Base-by-base conservation (phyloP, 2,797 vertebrate genomes). In the Huso huso region DNA sequence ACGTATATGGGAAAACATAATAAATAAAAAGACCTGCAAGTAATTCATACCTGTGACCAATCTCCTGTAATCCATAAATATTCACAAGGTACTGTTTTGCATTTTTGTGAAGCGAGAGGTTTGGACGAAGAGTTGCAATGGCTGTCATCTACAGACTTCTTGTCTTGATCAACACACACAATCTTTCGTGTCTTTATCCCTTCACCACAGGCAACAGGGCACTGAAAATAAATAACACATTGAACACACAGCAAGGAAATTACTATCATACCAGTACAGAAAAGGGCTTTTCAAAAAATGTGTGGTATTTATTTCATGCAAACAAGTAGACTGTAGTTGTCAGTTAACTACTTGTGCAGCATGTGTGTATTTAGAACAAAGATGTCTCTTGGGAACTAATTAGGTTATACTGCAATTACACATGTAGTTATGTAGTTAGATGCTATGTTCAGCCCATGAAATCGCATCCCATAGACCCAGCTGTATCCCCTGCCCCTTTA, bases 41-140 rank as follows among this genome's bases (percentile, higher is more conserved):
- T 37, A 49, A 1, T 49, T 50, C 77, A 48, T 79, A 98, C 95
- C 94, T 94, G 89, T 9, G 92, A 92, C 70, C 91, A 87, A n/a
- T 94, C 86, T 76, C 86, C 88, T 65, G 93, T 90, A 50, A 92
- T 77, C 77, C 94, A 94, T 65, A 83, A 52, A 6, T 91, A 89
- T 70, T 76, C 89, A 77, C 92, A 94, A 49, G 89, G 77, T 64
- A 71, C 64, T 37, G 11, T 68, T 53, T 73, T 70, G 73, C 96
- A 98, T 51, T 60, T 78, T 75, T 88, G 89, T 1, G 71, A 65
- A 0, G 82, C 71, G n/a, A 68, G 62, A 37, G 94, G 94, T 68
- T 76, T 90, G 55, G 70, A 66, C 0, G 80, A 71, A 7, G 83
- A 74, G 60, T 92, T 82, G 66, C 95, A 98, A 77, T 89, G 81